Evolutionary conservation across 1,140 invertebrate species (phyloP).

Genomic region (Nylanderia fulva): DNA sequence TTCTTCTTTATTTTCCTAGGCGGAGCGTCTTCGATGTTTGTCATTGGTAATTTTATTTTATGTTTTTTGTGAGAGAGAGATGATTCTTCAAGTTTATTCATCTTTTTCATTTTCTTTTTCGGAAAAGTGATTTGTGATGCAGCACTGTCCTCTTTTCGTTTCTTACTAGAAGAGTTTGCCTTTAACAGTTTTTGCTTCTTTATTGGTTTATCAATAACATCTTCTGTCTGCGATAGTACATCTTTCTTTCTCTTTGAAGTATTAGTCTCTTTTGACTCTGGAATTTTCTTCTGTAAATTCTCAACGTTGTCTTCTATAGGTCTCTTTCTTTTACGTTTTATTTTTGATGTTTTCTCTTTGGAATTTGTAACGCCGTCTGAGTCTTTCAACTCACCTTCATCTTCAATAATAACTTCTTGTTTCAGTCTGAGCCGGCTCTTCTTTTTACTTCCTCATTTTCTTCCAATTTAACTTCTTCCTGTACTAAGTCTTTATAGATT

Average conservation of each 20-base stretch:
- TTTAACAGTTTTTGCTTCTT: constrained; percentile 29
- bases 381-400: constrained; percentile 67
- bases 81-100: constrained; percentile 12
- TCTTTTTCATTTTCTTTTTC: constrained; percentile 23
- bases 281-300: constrained; percentile 37
- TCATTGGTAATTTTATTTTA: constrained; percentile 50
- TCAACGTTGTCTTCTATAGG: constrained; percentile 55
- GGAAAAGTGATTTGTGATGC: background rate
- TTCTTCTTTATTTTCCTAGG: constrained; percentile 67
- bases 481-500: constrained; percentile 45
- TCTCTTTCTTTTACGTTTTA: constrained; percentile 58
- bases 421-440: constrained; percentile 44
- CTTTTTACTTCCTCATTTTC: constrained; percentile 39
- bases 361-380: background rate
- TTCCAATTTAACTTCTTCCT: constrained; percentile 57
- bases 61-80: background rate
- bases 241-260: constrained; percentile 14
- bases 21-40: background rate
- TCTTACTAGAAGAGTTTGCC: constrained; percentile 42
- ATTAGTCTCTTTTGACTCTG: background rate
- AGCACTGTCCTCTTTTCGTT: constrained; percentile 49
- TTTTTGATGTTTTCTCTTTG: background rate
- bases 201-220: constrained; percentile 6
- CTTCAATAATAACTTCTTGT: constrained; percentile 76
- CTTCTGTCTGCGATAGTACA: constrained; percentile 24